Conservation (phyloP, 2,113 vertebrate genomes). For the Takifugu bimaculatus region DNA sequence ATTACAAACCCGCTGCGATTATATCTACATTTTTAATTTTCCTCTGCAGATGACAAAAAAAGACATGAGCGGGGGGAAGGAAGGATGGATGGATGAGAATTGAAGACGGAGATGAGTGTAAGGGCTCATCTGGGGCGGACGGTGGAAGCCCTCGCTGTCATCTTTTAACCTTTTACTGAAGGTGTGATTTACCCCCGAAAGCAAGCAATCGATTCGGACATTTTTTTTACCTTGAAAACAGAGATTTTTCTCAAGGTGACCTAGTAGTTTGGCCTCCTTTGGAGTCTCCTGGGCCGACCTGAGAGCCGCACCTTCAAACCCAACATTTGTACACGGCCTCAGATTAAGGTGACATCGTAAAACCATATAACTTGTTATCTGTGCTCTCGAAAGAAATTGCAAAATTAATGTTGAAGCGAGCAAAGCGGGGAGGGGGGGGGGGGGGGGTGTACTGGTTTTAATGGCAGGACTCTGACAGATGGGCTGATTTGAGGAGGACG, state of each 20-base stretch:
- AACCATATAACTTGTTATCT: too few relatives aligned
- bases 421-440: not conserved
- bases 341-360: too few relatives aligned
- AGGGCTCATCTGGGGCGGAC: constrained; percentile 14
- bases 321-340: too few relatives aligned
- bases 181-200: not conserved
- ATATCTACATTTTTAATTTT: constrained; percentile 72
- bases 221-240: too few relatives aligned
- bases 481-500: constrained; percentile 30
- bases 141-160: not conserved
- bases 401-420: not conserved
- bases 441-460: not conserved
- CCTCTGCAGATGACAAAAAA: constrained; percentile 47
- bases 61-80: constrained; percentile 28
- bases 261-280: too few relatives aligned
- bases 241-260: too few relatives aligned
- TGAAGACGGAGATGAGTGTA: constrained; percentile 30
- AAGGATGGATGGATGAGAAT: constrained; percentile 38
- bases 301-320: too few relatives aligned
- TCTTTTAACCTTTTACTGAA: not conserved
- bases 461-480: constrained; percentile 15
- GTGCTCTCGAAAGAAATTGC: not conserved
- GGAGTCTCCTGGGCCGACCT: too few relatives aligned
- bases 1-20: constrained; percentile 57
- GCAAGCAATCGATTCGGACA: not conserved